These are phyloP conservation scores for Dynastes tityus DNA, from an alignment of 2,888 invertebrate genomes.

Conservation along the genomic window DNA sequence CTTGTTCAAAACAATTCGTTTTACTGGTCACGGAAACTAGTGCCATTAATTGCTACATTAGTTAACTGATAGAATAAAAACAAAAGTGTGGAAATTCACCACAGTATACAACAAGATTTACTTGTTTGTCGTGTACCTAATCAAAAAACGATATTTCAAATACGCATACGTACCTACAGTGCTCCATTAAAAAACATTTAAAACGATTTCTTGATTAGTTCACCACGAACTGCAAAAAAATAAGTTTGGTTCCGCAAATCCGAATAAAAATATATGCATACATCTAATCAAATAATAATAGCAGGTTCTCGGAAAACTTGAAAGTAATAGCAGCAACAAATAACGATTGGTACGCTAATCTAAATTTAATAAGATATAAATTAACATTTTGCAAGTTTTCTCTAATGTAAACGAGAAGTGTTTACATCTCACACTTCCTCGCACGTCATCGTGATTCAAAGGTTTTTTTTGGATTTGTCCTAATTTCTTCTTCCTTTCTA, in stretches of 20 bases:
- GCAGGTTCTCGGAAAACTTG: not conserved
- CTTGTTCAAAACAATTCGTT: conserved; percentile 4
- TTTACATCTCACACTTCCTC: conserved; percentile 41
- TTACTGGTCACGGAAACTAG: not conserved
- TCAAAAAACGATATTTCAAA: too few relatives aligned
- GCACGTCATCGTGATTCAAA: conserved; percentile 43
- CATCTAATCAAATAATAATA: not conserved
- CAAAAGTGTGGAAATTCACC: too few relatives aligned
- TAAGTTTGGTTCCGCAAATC: not conserved
- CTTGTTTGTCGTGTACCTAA: too few relatives aligned
- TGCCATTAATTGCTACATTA: not conserved
- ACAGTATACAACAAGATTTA: too few relatives aligned
- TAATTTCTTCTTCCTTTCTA: conserved; percentile 41
- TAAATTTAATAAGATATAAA: conserved; percentile 45
- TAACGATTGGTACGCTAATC: conserved; percentile 29
- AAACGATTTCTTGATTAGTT: too few relatives aligned
- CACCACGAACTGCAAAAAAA: not conserved
- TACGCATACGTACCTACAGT: too few relatives aligned
- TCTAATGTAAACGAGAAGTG: conserved; percentile 33
- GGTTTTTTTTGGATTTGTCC: conserved; percentile 42
- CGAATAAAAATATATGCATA: not conserved
- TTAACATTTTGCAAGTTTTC: conserved; percentile 40
- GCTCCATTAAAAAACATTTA: too few relatives aligned
- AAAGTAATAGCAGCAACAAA: conserved; percentile 16
- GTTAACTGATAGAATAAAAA: not conserved